Conservation (phyloP, 2,113 vertebrate genomes). For the Cavia aperea region DNA sequence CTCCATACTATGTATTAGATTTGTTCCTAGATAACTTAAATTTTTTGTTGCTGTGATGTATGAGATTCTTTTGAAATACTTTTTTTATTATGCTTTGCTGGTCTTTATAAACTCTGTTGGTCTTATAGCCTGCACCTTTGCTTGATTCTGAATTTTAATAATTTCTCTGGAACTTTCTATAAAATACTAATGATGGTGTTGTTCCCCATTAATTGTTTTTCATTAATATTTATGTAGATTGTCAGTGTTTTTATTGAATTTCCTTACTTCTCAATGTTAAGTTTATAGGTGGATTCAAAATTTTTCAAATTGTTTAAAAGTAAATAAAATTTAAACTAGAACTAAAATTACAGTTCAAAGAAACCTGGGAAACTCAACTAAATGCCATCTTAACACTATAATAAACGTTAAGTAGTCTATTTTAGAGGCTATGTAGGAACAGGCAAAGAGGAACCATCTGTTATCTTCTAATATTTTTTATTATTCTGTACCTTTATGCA, state of each 20-base stretch:
- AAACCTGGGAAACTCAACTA: slow-evolving; percentile 18
- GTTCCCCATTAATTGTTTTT: slow-evolving; percentile 36
- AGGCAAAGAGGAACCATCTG: neutral
- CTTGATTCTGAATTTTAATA: neutral
- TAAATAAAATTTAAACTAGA: slow-evolving; percentile 45
- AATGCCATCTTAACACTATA: slow-evolving; percentile 20
- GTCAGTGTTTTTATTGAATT: slow-evolving; percentile 29
- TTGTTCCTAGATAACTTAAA: neutral
- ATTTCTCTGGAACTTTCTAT: slow-evolving; percentile 12
- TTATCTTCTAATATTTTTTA: slow-evolving; percentile 30
- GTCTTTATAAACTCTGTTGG: neutral
- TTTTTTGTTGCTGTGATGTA: neutral
- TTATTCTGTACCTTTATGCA: slow-evolving; percentile 28
- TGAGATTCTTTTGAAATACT: neutral
- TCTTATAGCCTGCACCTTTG: slow-evolving; percentile 19
- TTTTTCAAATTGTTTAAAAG: slow-evolving; percentile 39
- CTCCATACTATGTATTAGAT: neutral
- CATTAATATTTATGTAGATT: slow-evolving; percentile 22
- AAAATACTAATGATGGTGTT: slow-evolving; percentile 18
- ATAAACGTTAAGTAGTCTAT: neutral
- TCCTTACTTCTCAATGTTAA: slow-evolving; percentile 33
- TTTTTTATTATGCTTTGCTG: neutral
- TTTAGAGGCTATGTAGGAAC: neutral
- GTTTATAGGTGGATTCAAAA: slow-evolving; percentile 15
- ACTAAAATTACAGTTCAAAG: slow-evolving; percentile 16